These are phyloP conservation scores for Oedothorax gibbosus DNA, from an alignment of 1,140 invertebrate genomes.

Conservation along the genomic window DNA sequence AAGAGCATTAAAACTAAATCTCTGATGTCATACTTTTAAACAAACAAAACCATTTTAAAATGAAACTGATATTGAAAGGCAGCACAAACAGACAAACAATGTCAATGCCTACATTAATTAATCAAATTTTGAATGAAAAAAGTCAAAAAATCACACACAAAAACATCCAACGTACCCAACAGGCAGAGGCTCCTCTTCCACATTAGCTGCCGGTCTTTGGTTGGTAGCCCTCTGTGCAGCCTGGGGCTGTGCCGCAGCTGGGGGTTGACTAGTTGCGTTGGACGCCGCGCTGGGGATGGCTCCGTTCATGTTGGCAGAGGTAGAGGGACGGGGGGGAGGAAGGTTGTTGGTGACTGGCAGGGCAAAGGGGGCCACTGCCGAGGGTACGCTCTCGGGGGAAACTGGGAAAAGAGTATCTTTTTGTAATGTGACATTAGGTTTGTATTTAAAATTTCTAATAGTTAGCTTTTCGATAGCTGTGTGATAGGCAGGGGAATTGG, in stretches of 20 bases:
- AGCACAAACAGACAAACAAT: too few species aligned
- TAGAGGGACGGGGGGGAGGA: constrained; percentile 24
- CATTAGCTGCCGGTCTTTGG: constrained; percentile 63
- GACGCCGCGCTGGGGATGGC: constrained; percentile 35
- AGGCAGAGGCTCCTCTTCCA: constrained; percentile 82
- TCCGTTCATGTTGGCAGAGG: constrained; percentile 36
- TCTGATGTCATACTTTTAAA: too few species aligned
- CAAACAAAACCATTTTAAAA: too few species aligned
- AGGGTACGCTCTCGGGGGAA: constrained; percentile 38
- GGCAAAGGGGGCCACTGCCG: constrained; percentile 23
- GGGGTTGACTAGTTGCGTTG: constrained; percentile 61
- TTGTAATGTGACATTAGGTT: too few species aligned
- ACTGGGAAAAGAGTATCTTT: constrained; percentile 14
- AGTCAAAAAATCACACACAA: too few species aligned
- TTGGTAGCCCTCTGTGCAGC: constrained; percentile 7
- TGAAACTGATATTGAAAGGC: too few species aligned
- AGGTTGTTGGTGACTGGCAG: constrained; percentile 47
- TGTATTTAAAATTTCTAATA: too few species aligned
- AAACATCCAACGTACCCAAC: constrained; percentile 71
- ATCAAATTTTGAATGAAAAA: too few species aligned
- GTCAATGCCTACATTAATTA: too few species aligned
- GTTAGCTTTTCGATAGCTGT: too few species aligned
- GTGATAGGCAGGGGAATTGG: too few species aligned
- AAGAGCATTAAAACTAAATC: too few species aligned
- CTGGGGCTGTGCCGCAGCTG: constrained; percentile 30